Evolutionary conservation across 2,888 invertebrate species (phyloP), one percentile per base, ranked within the genome.

Genomic region (Hesperia comma): DNA sequence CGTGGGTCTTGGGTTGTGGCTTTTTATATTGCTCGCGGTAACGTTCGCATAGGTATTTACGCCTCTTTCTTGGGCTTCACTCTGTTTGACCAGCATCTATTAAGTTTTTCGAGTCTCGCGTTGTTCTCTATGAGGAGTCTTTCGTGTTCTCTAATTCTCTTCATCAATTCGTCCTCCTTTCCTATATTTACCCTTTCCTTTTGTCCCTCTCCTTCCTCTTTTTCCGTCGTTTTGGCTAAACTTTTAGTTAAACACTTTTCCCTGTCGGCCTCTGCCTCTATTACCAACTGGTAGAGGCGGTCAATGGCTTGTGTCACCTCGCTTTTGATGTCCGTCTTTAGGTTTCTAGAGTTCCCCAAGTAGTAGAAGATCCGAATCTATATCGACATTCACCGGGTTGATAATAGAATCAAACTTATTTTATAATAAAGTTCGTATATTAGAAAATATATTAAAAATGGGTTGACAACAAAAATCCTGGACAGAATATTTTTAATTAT

Each of bases 241-340:
- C 0, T 10, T 43, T 8, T 10, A 6, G 2, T 12, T 40, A 2
- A 8, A 10, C 10, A 10, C 2, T 40, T 6, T 40, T 10, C 10
- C 10, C 10, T 40, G 6, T 40, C 40, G 7, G 15, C 10, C 32
- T 54, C 41, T 14, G 19, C n/a, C 33, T 61, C 63, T 15, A 53
- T 64, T 21, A 58, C 64, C 17, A 64, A 26, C 14, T 41, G 60
- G 43, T 60, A 66, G 0, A 66, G 54, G n/a, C n/a, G n/a, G n/a
- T n/a, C n/a, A n/a, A n/a, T n/a, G n/a, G n/a, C n/a, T n/a, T n/a
- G n/a, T n/a, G n/a, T n/a, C n/a, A n/a, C n/a, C n/a, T n/a, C n/a
- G n/a, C n/a, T n/a, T n/a, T n/a, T n/a, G n/a, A n/a, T n/a, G n/a
- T n/a, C n/a, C n/a, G n/a, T n/a, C n/a, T n/a, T n/a, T n/a, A n/a